phyloP scores from a whole-genome alignment of 2,113 vertebrate species.

The Columba livia region DNA sequence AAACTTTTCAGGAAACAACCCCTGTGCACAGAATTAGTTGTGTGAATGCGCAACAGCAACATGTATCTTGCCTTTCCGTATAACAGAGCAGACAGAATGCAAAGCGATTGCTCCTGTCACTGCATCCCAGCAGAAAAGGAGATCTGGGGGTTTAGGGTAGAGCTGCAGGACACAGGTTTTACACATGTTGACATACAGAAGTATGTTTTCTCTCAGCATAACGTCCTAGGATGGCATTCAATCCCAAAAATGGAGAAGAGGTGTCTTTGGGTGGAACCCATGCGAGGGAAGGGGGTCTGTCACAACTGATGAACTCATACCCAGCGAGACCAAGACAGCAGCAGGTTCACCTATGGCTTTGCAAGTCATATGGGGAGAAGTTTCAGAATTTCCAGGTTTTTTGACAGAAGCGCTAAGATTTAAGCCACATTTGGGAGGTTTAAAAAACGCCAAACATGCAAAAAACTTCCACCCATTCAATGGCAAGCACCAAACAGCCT shows the following conservation, averaged over 20 bases:
- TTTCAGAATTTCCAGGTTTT: neutral
- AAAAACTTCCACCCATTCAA: neutral
- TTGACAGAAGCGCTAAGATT: neutral
- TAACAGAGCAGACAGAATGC: neutral
- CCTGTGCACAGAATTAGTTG: neutral
- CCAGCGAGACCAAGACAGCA: neutral
- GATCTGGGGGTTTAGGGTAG: neutral
- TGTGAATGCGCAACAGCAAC: neutral
- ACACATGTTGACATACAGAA: rapidly evolving
- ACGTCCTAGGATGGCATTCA: neutral
- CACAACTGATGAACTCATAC: too few relatives aligned
- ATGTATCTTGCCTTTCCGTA: neutral
- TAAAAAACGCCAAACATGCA: neutral
- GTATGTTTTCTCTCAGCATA: neutral
- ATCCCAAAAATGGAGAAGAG: neutral
- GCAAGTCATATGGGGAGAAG: neutral
- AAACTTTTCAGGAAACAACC: constrained; percentile 25
- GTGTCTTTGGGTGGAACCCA: too few relatives aligned
- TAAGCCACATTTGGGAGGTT: neutral
- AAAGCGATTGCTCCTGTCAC: neutral
- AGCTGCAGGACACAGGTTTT: neutral
- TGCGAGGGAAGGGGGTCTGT: too few relatives aligned
- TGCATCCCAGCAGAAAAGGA: neutral
- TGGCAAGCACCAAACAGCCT: neutral
- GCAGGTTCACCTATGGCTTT: neutral